Percentiles rank a stretch among this genome's conserved stretches.
Evolutionary conservation across 2,113 vertebrate species (phyloP).

Genomic region (Gallinago media): DNA sequence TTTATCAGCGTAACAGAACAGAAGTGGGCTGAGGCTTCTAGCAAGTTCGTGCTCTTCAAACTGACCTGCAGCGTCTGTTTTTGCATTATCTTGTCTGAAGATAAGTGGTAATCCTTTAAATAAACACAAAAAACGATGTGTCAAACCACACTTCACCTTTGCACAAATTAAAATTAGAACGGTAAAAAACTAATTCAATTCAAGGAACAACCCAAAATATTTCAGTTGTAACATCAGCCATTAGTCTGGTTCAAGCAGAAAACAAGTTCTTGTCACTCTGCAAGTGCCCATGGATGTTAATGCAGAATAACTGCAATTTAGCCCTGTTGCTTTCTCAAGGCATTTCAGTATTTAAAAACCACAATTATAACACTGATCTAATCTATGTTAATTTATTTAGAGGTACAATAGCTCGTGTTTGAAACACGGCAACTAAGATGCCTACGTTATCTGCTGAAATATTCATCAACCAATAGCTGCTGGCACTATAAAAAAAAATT

Average conservation of each 20-base stretch:
- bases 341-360: neutral
- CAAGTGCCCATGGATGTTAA: neutral
- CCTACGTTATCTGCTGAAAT: neutral
- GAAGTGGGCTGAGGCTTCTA: constrained; percentile 92
- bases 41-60: constrained; percentile 98
- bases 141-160: neutral
- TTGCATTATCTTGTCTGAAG: constrained; percentile 96
- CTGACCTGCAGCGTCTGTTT: constrained; percentile 91
- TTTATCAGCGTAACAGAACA: constrained; percentile 97
- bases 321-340: neutral
- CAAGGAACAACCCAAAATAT: neutral
- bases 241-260: neutral
- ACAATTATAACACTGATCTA: neutral
- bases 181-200: neutral
- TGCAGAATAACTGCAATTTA: neutral
- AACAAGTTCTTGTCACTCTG: neutral
- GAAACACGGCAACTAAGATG: neutral
- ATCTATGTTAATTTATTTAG: neutral
- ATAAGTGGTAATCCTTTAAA: constrained; percentile 91
- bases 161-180: neutral
- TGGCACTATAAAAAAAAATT: neutral
- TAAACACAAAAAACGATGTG: neutral
- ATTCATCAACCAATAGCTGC: neutral
- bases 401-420: neutral
- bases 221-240: neutral